Base-by-base conservation (phyloP, 2,113 vertebrate species). In the Ceratotherium simum region DNA sequence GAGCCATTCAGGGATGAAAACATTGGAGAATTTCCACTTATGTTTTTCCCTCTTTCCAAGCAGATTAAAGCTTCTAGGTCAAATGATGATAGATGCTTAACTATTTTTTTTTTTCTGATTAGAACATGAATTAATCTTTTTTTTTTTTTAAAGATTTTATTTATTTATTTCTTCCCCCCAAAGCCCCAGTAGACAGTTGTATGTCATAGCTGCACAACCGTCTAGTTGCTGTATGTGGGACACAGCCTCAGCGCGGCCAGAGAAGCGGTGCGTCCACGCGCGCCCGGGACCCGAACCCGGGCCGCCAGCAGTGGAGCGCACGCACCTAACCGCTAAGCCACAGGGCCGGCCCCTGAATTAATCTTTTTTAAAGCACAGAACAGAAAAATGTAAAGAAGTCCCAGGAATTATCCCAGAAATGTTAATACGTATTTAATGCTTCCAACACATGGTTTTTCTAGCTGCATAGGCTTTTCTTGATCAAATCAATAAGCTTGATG, bases 351-450 rank as follows among this genome's bases (percentile, higher is more conserved):
- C n/a, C n/a, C n/a, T 76, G 67, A 75, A 56, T 69, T 84, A 58
- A 79, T 95, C 36, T 76, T 80, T 80, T 67, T 86, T 84, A n/a
- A 79, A 70, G 42, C 33, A 76, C 46, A 48, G 2, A 31, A 95
- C 10, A 33, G 67, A 86, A 95, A 95, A 72, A 75, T 90, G 82
- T 46, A 25, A 51, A 64, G 60, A 76, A 54, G 17, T 78, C 13
- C 20, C 56, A 39, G 27, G 67, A 81, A 90, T 85, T 93, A 86
- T 93, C 29, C 20, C 65, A 81, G 58, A 90, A 93, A 95, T 87
- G 13, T 85, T 90, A 93, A 78, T n/a, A 67, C 73, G 79, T 92
- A 39, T 69, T 96, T 92, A 95, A 21, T 80, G 51, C 46, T 93
- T 75, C 17, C 36, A 81, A 54, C 7, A 58, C 54, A 0, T 51